These are phyloP conservation scores for Eolophus roseicapilla DNA, from an alignment of 2,113 vertebrate genomes.

Conservation along the genomic window DNA sequence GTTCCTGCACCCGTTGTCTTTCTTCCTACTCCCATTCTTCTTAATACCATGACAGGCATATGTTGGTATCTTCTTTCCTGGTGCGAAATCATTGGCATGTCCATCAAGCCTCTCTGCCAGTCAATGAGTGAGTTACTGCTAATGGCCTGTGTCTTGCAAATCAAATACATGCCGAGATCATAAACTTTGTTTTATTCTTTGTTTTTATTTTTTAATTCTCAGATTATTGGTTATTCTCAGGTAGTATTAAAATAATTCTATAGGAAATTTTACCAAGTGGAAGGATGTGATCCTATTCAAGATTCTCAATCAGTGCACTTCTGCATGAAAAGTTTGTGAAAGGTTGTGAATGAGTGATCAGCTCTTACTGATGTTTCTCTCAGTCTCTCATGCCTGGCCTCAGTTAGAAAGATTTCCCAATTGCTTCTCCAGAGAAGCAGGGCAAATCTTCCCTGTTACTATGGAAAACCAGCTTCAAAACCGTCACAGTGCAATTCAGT, in stretches of 20 bases:
- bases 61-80: not conserved
- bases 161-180: not conserved
- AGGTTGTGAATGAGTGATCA: not conserved
- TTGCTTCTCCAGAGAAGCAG: not conserved
- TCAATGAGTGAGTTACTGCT: not conserved
- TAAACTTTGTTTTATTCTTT: not conserved
- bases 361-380: not conserved
- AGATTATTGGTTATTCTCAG: not conserved
- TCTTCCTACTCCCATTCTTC: not conserved
- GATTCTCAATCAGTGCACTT: not conserved
- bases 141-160: not conserved
- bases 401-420: not conserved
- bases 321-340: not conserved
- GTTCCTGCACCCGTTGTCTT: not conserved
- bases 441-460: not conserved
- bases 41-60: not conserved
- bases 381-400: not conserved
- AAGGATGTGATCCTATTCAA: not conserved
- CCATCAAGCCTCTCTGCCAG: not conserved
- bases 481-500: not conserved
- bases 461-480: not conserved
- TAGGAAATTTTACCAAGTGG: not conserved
- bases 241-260: not conserved
- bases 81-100: not conserved
- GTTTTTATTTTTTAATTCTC: not conserved